These are phyloP conservation scores for Crotalus helleri DNA, from an alignment of 2,113 vertebrate genomes.

Conservation along the genomic window DNA sequence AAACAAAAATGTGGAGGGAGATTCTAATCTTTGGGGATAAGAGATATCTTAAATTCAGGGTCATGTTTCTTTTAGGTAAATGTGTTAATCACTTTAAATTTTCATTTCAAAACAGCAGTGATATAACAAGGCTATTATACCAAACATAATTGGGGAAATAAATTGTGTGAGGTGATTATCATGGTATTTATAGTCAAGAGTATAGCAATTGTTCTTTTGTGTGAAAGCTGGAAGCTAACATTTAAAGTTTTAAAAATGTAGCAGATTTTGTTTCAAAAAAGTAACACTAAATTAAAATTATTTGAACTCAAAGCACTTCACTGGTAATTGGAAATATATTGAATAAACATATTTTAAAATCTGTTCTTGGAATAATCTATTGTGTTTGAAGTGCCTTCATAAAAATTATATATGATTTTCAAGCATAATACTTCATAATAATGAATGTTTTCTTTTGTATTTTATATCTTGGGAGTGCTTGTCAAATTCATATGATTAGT, in stretches of 20 bases:
- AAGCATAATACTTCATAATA: not conserved
- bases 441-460: not conserved
- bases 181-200: not conserved
- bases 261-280: not conserved
- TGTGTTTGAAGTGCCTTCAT: not conserved
- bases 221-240: not conserved
- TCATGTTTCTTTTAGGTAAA: not conserved
- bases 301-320: conserved; percentile 2
- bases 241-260: conserved; percentile 14
- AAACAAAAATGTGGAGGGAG: not conserved
- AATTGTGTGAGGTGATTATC: conserved; percentile 8
- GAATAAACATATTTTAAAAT: not conserved
- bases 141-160: conserved; percentile 2
- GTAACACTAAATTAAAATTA: not conserved
- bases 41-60: not conserved
- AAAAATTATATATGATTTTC: not conserved
- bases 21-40: not conserved
- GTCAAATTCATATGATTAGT: not conserved
- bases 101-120: not conserved
- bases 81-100: not conserved
- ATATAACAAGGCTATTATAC: not conserved
- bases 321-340: not conserved
- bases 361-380: conserved; percentile 1
- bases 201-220: not conserved
- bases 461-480: not conserved